Base-by-base conservation (phyloP, 2,113 vertebrate species). In the Notothenia coriiceps region DNA sequence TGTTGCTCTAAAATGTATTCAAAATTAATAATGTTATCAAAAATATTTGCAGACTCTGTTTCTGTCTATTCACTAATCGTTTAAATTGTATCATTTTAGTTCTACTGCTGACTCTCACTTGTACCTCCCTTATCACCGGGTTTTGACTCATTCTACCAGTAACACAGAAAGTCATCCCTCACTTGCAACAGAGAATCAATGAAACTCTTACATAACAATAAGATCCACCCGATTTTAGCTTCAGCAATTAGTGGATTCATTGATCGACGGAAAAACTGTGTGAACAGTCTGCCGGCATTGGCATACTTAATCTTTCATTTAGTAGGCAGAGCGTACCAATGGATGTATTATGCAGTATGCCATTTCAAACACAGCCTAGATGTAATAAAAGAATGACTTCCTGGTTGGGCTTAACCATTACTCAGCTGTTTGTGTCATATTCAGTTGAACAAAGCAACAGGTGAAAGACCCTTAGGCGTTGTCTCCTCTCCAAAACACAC, bases 361-460 rank as follows among this genome's bases (percentile, higher is more conserved):
- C 29, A 29, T 29, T 29, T 29, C 29, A 29, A 29, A 29, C 29
- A 29, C 29, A 29, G 29, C 29, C 29, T 0, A 25, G 22, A 22
- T 22, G 13, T 56, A 14, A 68, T 55, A 75, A 29, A 71, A 51
- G 8, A 13, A 35, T 61, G 29, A 25, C 64, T 71, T 77, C 76
- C 75, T 74, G 64, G 59, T 63, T 62, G 20, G 20, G 5, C 50
- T 12, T 4, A 61, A 5, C 29, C 47, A 43, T 80, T 11, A 17
- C 9, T 18, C 54, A 29, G 60, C 40, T 77, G 20, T 77, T 60
- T 70, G 49, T 50, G 49, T 29, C 29, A 54, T 44, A 70, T 18
- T 66, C 22, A 72, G 62, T 5, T 43, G 18, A 55, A 65, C 22
- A 80, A 73, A 75, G 66, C 44, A 77, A 49, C 14, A n/a, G 60